These are phyloP conservation scores for Sminthurides aquaticus DNA, from an alignment of 2,888 invertebrate species.

Conservation along the genomic window DNA sequence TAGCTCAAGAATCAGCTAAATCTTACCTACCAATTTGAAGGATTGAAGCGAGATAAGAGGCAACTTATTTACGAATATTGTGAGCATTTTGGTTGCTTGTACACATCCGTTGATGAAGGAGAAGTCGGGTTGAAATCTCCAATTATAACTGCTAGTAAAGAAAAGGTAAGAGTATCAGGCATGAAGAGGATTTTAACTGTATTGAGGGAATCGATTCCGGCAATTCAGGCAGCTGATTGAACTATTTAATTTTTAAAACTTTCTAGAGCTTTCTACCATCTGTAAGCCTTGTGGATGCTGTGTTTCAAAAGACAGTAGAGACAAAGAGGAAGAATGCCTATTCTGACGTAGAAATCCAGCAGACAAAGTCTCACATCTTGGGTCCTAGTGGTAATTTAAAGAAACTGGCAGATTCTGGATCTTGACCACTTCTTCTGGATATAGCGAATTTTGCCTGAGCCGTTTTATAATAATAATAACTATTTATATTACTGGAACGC, in stretches of 20 bases:
- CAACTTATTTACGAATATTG: conserved; percentile 90
- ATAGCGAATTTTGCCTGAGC: neutral
- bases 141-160: conserved; percentile 80
- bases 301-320: conserved; percentile 61
- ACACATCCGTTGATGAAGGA: conserved; percentile 83
- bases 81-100: conserved; percentile 88
- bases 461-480: too few relatives aligned
- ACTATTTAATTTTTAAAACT: too few relatives aligned
- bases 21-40: conserved; percentile 68
- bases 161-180: conserved; percentile 65
- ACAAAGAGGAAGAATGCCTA: conserved; percentile 34
- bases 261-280: conserved; percentile 82
- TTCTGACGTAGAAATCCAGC: conserved; percentile 37
- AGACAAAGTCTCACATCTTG: conserved; percentile 32
- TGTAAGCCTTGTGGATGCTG: conserved; percentile 71
- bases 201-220: too few relatives aligned
- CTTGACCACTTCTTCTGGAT: neutral
- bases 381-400: conserved; percentile 26
- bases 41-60: conserved; percentile 87
- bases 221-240: too few relatives aligned
- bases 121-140: conserved; percentile 19
- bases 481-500: too few relatives aligned
- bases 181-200: conserved; percentile 7
- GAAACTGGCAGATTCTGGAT: conserved; percentile 3
- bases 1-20: conserved; percentile 26